Evolutionary conservation across 2,797 vertebrate genomes (phyloP).

Genomic region (Mormyrops attenuatus): DNA sequence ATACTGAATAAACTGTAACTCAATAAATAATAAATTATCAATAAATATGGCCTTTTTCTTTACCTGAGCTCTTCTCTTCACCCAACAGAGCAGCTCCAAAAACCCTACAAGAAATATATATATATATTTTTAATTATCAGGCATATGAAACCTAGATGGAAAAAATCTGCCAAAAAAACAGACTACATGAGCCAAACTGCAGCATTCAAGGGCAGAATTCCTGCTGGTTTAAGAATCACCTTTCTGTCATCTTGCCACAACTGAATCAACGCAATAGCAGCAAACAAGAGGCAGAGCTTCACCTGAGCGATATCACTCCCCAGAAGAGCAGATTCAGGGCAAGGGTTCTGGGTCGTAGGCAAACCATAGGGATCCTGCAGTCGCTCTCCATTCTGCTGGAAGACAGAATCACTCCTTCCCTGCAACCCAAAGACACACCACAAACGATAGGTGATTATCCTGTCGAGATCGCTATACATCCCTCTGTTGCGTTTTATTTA

Average conservation of each 20-base stretch:
- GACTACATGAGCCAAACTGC: neutral
- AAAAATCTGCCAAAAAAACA: neutral
- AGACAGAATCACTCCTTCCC: neutral
- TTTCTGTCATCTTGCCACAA: neutral
- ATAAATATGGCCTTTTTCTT: neutral
- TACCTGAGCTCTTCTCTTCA: slow-evolving; percentile 61
- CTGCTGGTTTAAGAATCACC: neutral
- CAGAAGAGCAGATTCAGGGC: slow-evolving; percentile 64
- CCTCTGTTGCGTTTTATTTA: neutral
- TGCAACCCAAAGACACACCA: neutral
- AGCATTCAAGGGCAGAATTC: neutral
- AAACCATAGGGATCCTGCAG: slow-evolving; percentile 60
- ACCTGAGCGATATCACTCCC: slow-evolving; percentile 67
- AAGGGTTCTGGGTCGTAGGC: slow-evolving; percentile 59
- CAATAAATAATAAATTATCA: neutral
- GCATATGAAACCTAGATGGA: neutral
- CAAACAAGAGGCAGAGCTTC: neutral
- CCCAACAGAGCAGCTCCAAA: slow-evolving; percentile 62
- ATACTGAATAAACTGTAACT: neutral
- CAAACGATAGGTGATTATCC: neutral
- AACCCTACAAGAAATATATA: slow-evolving; percentile 47
- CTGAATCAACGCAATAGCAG: neutral
- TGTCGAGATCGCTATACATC: neutral
- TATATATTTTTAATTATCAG: neutral
- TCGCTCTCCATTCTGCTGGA: slow-evolving; percentile 59